phyloP scores from a whole-genome alignment of 23 tunicate species.

The Ascidia mentula region DNA sequence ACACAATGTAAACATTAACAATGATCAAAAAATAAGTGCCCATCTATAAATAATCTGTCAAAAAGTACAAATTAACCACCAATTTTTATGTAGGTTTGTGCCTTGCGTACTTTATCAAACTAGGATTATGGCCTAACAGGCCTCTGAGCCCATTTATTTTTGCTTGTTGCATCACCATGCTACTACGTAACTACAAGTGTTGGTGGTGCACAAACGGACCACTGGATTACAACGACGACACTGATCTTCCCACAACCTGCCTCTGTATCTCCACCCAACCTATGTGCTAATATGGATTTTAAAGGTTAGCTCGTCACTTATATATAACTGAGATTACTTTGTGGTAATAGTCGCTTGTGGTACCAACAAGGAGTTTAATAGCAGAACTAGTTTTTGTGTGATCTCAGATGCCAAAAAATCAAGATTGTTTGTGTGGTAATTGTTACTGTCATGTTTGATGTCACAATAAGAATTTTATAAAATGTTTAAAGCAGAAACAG shows the following conservation, averaged over 20 bases:
- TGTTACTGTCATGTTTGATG: no score
- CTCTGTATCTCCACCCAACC: neutral
- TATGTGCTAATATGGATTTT: neutral
- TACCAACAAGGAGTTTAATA: no score
- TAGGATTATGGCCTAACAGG: slow-evolving; percentile 4
- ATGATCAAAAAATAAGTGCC: no score
- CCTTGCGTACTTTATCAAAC: neutral
- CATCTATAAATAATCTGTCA: no score
- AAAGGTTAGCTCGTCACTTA: no score
- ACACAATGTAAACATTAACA: no score
- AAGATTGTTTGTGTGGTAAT: no score
- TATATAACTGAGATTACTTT: no score
- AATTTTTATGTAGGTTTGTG: neutral
- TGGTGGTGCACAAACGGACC: slow-evolving; percentile 12
- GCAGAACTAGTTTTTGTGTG: no score
- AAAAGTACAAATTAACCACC: neutral
- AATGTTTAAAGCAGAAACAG: slow-evolving; percentile 44
- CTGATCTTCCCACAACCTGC: neutral
- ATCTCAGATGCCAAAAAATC: no score
- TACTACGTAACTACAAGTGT: slow-evolving; percentile 7
- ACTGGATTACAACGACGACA: neutral
- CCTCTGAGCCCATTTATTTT: neutral
- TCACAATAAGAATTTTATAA: no score
- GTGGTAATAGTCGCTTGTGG: no score
- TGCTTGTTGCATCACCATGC: slow-evolving; percentile 11